Evolutionary conservation across 2,888 invertebrate genomes (phyloP), one percentile per base, ranked within the genome.

Genomic region (Petrolisthes cinctipes): DNA sequence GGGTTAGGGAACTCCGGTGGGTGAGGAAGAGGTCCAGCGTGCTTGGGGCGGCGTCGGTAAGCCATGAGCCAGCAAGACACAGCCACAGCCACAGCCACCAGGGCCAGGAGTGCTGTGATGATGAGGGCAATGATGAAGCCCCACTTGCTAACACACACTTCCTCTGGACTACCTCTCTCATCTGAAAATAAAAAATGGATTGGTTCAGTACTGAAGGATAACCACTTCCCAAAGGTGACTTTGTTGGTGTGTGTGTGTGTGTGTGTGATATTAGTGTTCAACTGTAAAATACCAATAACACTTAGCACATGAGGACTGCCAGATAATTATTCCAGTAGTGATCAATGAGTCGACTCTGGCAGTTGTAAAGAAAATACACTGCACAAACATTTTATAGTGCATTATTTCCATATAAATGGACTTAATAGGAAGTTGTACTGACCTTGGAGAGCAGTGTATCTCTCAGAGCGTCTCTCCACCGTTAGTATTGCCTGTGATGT

Each of bases 11-110:
- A 97, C 94, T 98, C 97, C 91, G 97, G 97, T 91, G 98, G 98
- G 94, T 98, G 98, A 91, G 98, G 97, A 92, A 98, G 94, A 80
- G 98, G 98, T 73, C 97, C 97, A 91, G 96, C 95, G 83, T 96
- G 95, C 92, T 97, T 97, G 84, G 97, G 96, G 92, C 96, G 95
- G 92, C 97, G 95, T 91, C 97, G 94, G 94, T 97, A 97, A 92
- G 98, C 98, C 95, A 98, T 97, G 91, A 98, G 94, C 98, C 98
- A 98, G 93, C 98, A 98, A 90, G 97, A 97, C 88, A 98, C 97
- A 87, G 97, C 97, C 83, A 98, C 97, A 56, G 98, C 98, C 87
- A 98, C 97, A 88, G 98, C 97, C 89, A 98, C 97, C 91, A 98
- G 94, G 88, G 98, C 97, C 92, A 98, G 93, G 90, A 98, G 94